Evolutionary conservation across 1,140 invertebrate species (phyloP).

Genomic region (Elysia chlorotica): DNA sequence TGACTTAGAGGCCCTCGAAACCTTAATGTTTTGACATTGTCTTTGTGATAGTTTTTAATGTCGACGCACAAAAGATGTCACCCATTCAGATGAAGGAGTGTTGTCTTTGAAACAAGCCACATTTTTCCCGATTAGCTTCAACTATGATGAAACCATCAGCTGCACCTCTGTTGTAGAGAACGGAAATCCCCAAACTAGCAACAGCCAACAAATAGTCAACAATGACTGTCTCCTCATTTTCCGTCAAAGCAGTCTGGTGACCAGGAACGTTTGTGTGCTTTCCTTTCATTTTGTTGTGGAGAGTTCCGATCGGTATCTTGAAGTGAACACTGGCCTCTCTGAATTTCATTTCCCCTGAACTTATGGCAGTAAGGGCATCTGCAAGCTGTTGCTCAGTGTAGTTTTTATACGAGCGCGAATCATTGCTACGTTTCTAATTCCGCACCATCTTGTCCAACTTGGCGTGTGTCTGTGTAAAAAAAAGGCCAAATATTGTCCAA

Average conservation of each 20-base stretch:
- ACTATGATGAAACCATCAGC: slow-evolving; percentile 3
- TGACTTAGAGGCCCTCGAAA: background rate
- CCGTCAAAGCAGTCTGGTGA: background rate
- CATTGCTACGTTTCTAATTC: too few species aligned
- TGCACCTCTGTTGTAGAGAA: background rate
- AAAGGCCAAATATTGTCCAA: too few species aligned
- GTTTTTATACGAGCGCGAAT: too few species aligned
- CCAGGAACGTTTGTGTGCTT: background rate
- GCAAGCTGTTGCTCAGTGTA: too few species aligned
- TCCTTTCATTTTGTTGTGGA: background rate
- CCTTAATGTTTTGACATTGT: background rate
- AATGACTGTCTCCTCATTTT: background rate
- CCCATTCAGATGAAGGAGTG: slow-evolving; percentile 4
- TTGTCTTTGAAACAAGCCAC: slow-evolving; percentile 1
- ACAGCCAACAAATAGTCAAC: background rate
- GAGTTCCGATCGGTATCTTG: background rate
- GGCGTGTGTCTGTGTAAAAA: too few species aligned
- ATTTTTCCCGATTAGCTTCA: background rate
- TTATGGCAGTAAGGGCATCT: too few species aligned
- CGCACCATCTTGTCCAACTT: too few species aligned
- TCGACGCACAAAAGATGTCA: background rate
- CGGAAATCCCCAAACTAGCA: slow-evolving; percentile 3
- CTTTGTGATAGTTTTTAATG: background rate
- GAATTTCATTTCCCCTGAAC: too few species aligned
- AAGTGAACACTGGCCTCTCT: background rate